Base-by-base conservation (phyloP, 1,140 invertebrate genomes). In the Odontomachus brunneus region DNA sequence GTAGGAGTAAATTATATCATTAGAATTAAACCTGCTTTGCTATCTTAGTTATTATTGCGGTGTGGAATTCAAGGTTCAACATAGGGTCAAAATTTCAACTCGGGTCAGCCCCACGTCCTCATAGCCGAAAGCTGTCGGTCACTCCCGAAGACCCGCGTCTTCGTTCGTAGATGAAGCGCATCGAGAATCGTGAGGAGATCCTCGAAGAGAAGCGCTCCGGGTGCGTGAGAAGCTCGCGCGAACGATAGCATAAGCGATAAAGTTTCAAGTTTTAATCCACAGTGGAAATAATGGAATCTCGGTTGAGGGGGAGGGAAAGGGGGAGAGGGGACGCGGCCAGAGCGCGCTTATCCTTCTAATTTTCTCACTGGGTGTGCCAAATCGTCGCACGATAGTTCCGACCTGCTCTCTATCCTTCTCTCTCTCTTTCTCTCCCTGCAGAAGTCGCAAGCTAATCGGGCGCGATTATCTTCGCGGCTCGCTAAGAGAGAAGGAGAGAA, bases 301-400 rank as follows among this genome's bases (percentile, higher is more conserved):
- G 3, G 38, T 4, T 7, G 17, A 51, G n/a, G 22, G 38, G 57
- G 57, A 69, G 53, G n/a, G 19, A 19, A n/a, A 4, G 53, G 7
- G 53, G 53, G n/a, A n/a, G n/a, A n/a, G n/a, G n/a, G n/a, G n/a
- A n/a, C n/a, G n/a, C n/a, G n/a, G n/a, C n/a, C 1, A 55, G 22
- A 80, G 75, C 69, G 33, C 51, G 44, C 75, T 76, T 76, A 76
- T 75, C 72, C 51, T 78, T 82, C 80, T 82, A 76, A 88, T 73
- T 84, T 82, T 88, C 84, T 85, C 83, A 59, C 22, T 72, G 51
- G 65, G 65, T 88, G 71, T 88, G 84, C 75, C 86, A 87, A 75
- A 86, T 53, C 22, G 55, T 80, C 66, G 38, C 71, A 53, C 80
- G 81, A 81, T 88, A 84, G 80, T 82, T 88, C 84, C 87, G 83